These are phyloP conservation scores for Cryptophagus acutangulus DNA, from an alignment of 2,888 invertebrate genomes.

Conservation along the genomic window DNA sequence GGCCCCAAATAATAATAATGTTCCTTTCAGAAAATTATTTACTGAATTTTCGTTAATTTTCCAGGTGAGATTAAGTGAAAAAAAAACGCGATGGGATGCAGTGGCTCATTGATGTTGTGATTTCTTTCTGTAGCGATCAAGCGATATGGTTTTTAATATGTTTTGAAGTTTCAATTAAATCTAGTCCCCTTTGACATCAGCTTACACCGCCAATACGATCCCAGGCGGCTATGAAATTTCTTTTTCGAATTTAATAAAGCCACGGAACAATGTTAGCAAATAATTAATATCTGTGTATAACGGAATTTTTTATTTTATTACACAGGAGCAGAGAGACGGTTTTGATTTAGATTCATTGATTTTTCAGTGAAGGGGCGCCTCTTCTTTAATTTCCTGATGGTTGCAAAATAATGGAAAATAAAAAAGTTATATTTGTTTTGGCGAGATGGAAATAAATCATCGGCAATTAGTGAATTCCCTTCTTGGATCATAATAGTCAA, in stretches of 20 bases:
- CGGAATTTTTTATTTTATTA: conserved; percentile 4
- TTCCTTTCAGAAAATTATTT: no score
- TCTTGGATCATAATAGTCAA: conserved; percentile 7
- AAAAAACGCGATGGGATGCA: no score
- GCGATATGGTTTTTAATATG: conserved; percentile 36
- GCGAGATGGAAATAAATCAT: conserved; percentile 12
- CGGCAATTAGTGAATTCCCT: conserved; percentile 11
- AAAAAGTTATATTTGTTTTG: no score
- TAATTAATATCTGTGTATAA: conserved; percentile 35
- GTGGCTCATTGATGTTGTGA: no score
- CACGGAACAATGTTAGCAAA: conserved; percentile 38
- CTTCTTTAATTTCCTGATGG: no score
- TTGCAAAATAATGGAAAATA: neutral
- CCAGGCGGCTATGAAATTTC: conserved; percentile 40
- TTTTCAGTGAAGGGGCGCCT: neutral
- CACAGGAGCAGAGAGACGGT: neutral
- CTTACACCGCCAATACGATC: conserved; percentile 35
- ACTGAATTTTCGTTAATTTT: no score
- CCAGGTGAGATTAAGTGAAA: no score
- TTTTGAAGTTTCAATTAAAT: conserved; percentile 43
- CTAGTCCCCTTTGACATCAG: conserved; percentile 38
- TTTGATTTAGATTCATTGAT: conserved; percentile 5
- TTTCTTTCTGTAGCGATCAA: conserved; percentile 13
- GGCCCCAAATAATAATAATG: no score
- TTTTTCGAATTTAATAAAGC: conserved; percentile 43